Percentiles rank a stretch among this genome's conserved stretches.
Evolutionary conservation across 2,888 invertebrate species (phyloP).

Genomic region (Hartigia nigra): DNA sequence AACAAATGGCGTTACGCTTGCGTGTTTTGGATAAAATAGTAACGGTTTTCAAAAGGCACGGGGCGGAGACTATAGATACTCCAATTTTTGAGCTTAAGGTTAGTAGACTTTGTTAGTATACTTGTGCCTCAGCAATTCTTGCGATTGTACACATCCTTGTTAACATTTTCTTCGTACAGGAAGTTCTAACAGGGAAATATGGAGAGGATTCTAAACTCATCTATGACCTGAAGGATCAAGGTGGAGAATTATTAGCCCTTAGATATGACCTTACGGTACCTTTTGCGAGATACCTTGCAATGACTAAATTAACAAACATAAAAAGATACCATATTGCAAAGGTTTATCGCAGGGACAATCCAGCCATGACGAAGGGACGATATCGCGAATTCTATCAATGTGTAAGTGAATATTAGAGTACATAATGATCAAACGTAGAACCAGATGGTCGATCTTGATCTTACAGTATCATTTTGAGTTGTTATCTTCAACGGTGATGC

Average conservation of each 20-base stretch:
- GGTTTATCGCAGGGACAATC: conserved; percentile 97
- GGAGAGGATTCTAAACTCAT: conserved; percentile 99
- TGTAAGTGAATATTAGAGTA: conserved; percentile 73
- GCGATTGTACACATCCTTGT: not conserved
- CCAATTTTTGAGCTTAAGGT: conserved; percentile 98
- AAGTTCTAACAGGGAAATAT: conserved; percentile 98
- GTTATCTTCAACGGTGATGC: not conserved
- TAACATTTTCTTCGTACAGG: conserved; percentile 69
- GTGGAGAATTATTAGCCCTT: conserved; percentile 95
- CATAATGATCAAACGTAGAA: not conserved
- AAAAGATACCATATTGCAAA: conserved; percentile 99
- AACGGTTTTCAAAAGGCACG: conserved; percentile 93
- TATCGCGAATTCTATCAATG: conserved; percentile 99
- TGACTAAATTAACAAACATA: conserved; percentile 93
- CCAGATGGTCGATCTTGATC: too few species aligned
- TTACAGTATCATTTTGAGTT: too few species aligned
- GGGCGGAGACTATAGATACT: conserved; percentile 98
- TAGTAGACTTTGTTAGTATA: conserved; percentile 30
- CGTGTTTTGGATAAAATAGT: conserved; percentile 88
- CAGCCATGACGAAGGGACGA: conserved; percentile 94
- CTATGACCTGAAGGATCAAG: conserved; percentile 98
- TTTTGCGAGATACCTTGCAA: conserved; percentile 96
- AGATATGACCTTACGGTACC: conserved; percentile 99
- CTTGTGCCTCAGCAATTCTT: not conserved
- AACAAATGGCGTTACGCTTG: conserved; percentile 94